These are phyloP conservation scores for Nothoprocta perdicaria DNA, from an alignment of 2,113 vertebrate genomes.

Conservation along the genomic window DNA sequence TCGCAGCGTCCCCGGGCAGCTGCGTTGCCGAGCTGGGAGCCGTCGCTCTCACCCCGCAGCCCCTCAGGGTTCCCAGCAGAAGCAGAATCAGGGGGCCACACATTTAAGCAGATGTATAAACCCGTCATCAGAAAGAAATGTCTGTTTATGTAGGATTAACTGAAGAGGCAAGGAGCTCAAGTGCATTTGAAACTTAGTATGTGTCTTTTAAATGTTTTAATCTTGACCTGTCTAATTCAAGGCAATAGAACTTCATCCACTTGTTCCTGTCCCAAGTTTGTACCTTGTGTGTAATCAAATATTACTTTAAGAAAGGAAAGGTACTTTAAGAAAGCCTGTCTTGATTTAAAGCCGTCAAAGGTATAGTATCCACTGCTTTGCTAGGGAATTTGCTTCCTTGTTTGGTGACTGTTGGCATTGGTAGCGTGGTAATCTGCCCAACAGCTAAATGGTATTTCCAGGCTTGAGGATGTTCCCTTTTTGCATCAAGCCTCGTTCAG, in stretches of 20 bases:
- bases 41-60: not conserved
- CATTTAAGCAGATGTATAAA: not conserved
- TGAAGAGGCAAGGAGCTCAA: not conserved
- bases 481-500: not conserved
- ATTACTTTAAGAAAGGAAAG: not conserved
- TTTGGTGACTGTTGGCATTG: not conserved
- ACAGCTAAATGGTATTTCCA: not conserved
- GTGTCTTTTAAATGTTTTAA: not conserved
- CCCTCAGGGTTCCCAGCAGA: not conserved
- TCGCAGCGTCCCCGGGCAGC: fast-evolving
- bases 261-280: not conserved
- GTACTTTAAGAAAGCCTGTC: not conserved
- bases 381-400: not conserved
- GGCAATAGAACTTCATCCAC: not conserved
- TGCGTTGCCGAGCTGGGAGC: not conserved
- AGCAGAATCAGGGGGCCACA: not conserved
- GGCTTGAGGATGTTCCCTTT: not conserved
- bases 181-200: not conserved
- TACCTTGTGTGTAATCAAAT: not conserved
- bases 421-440: not conserved
- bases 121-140: not conserved
- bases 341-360: not conserved
- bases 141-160: not conserved
- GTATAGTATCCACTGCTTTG: not conserved
- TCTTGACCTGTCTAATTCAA: not conserved